A percentile compares a stretch with the other conserved stretches of the same genome.
Conservation (phyloP, 2,888 invertebrate genomes). For the Campoplex capitator region DNA sequence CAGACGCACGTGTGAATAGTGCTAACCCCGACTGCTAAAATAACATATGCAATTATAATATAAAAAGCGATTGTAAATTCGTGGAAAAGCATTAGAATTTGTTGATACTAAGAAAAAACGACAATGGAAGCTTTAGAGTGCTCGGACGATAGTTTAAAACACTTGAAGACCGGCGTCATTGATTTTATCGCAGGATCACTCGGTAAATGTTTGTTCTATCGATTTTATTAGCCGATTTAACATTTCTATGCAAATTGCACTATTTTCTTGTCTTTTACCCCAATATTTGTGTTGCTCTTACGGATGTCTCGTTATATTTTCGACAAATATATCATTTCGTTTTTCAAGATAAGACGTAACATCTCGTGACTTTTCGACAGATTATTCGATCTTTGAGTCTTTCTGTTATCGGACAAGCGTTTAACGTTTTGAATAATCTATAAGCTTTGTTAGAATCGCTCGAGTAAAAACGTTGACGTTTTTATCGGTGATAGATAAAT, state of each 20-base stretch:
- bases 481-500: constrained; percentile 8
- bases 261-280: background rate
- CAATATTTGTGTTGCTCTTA: background rate
- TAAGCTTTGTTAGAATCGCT: background rate
- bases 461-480: background rate
- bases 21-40: constrained; percentile 1
- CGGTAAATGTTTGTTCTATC: constrained; percentile 86
- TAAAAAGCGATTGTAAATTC: background rate
- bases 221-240: constrained; percentile 6
- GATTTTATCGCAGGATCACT: constrained; percentile 94
- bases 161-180: constrained; percentile 89
- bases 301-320: background rate
- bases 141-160: constrained; percentile 74
- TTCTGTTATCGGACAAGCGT: constrained; percentile 9
- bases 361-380: constrained; percentile 22
- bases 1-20: constrained; percentile 56
- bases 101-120: constrained; percentile 71
- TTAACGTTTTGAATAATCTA: constrained; percentile 25
- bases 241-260: background rate
- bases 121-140: constrained; percentile 68
- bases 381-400: constrained; percentile 24
- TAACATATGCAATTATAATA: constrained; percentile 17
- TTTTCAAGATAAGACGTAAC: constrained; percentile 26
- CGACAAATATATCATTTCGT: background rate
- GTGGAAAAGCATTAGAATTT: background rate